These are phyloP conservation scores for Gila robusta DNA, from an alignment of 2,797 vertebrate genomes.

Conservation along the genomic window DNA sequence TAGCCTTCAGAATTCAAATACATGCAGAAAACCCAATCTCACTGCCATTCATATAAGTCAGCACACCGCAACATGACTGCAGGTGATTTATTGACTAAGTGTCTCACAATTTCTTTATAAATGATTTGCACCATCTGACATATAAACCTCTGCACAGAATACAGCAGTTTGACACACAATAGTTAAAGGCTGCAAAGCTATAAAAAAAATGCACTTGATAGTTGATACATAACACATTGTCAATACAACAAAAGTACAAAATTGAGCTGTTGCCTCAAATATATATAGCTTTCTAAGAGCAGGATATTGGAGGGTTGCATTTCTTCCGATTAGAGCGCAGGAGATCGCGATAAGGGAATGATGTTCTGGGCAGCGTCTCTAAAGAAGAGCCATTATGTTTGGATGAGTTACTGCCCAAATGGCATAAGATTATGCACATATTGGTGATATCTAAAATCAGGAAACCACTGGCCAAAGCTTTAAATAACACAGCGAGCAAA, in stretches of 20 bases:
- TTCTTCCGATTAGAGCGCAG: background rate
- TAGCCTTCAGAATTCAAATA: background rate
- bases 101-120: slow-evolving; percentile 47
- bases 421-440: background rate
- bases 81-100: slow-evolving; percentile 60
- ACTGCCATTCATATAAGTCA: background rate
- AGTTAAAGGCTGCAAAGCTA: slow-evolving; percentile 42
- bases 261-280: background rate
- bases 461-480: background rate
- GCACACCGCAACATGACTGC: slow-evolving; percentile 24
- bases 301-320: slow-evolving; percentile 16
- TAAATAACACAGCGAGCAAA: background rate
- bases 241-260: slow-evolving; percentile 41
- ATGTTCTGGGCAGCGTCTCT: slow-evolving; percentile 7
- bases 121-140: slow-evolving; percentile 32
- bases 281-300: slow-evolving; percentile 11
- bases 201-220: slow-evolving; percentile 63
- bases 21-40: background rate
- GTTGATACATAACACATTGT: slow-evolving; percentile 35
- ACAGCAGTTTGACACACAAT: slow-evolving; percentile 62
- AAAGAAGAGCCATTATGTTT: background rate
- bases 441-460: background rate
- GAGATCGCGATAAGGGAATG: background rate
- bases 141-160: slow-evolving; percentile 52
- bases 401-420: background rate